These are phyloP conservation scores for Leptinotarsa lineolata DNA, from an alignment of 1,140 invertebrate species.

Conservation along the genomic window DNA sequence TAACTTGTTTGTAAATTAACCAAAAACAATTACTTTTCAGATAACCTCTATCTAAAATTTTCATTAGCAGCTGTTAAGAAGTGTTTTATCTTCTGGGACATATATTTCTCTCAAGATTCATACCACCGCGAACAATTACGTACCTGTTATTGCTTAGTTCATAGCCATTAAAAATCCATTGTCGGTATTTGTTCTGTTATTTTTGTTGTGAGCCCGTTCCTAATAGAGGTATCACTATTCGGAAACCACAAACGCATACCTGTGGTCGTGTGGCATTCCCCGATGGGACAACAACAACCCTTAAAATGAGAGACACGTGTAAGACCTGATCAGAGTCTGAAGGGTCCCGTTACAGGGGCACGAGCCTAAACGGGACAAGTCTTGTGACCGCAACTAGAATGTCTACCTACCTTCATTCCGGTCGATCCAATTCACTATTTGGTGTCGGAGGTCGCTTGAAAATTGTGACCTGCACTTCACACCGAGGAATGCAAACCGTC, in stretches of 20 bases:
- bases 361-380: neutral
- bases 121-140: neutral
- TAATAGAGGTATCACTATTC: neutral
- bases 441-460: neutral
- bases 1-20: too few relatives aligned
- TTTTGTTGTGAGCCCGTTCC: neutral
- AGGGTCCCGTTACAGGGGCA: neutral
- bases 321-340: neutral
- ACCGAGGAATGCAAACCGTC: neutral
- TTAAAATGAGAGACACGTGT: conserved; percentile 4
- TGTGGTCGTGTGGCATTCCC: conserved; percentile 6
- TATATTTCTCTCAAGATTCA: too few relatives aligned
- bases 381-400: neutral
- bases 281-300: conserved; percentile 11
- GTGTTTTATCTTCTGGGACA: too few relatives aligned
- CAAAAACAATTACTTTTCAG: too few relatives aligned
- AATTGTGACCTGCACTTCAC: neutral
- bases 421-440: neutral
- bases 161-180: neutral
- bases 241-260: neutral
- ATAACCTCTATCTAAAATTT: too few relatives aligned
- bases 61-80: too few relatives aligned
- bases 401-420: neutral
- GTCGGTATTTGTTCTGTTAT: neutral
- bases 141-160: neutral